Evolutionary conservation across 2,888 invertebrate genomes (phyloP), one percentile per base, ranked within the genome.

Genomic region (Patella caerulea): DNA sequence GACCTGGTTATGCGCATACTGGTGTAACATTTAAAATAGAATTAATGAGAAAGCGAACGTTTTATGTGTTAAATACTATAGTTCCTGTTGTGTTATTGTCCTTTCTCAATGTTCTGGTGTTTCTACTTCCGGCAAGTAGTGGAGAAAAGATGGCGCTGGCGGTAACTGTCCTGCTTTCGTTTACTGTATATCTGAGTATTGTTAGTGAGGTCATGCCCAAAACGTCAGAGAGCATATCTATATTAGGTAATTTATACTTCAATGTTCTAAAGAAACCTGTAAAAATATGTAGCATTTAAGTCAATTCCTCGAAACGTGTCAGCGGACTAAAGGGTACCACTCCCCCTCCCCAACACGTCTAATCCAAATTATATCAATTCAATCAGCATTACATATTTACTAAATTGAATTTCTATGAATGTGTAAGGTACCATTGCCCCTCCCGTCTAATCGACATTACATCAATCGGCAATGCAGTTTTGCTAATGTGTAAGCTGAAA

Each of bases 101-200:
- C 1, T 79, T 86, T 69, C 79, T 86, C 3, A 86, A 85, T 77
- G 83, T 86, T 52, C 79, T 86, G 69, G 86, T 86, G 52, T 86
- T 86, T 73, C 79, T 85, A 78, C 79, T 86, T 73, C 86, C 86
- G 11, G 83, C 84, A 7, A 84, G 82, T 70, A 84, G 84, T 11
- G 86, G 86, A 3, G 86, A 86, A 82, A 86, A 86, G 79, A 86
- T 86, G 84, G 84, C 86, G 29, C 79, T 86, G 71, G 86, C 86
- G 3, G 86, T 86, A 4, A 86, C 86, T 0, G 86, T 86, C 9
- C 81, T 86, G n/a, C 79, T 86, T 55, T 86, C 86, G 11, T 86
- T 85, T 78, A 86, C 86, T 3, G 85, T 86, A 52, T 86, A 85
- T 77, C 83, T 86, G 77, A 85, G 84, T 79, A 84, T 86, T 70